phyloP scores from a whole-genome alignment of 2,888 invertebrate genomes.

The Eretmocerus hayati region DNA sequence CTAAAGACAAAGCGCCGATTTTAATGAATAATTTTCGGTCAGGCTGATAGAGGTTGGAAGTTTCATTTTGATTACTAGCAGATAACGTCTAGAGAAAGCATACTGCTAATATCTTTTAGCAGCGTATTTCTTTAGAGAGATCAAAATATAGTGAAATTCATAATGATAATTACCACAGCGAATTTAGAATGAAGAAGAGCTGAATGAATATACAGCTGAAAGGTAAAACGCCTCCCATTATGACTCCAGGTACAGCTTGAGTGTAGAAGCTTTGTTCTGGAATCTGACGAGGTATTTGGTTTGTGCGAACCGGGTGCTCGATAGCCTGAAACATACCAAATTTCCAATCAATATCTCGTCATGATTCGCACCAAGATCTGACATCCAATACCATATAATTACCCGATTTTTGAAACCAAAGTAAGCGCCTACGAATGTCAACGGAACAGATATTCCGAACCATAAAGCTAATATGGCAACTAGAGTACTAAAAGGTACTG shows the following conservation, averaged over 20 bases:
- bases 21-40: too few relatives aligned
- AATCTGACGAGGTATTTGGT: conserved; percentile 97
- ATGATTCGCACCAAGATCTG: too few relatives aligned
- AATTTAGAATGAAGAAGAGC: conserved; percentile 97
- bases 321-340: conserved; percentile 61
- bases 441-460: conserved; percentile 97
- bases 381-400: conserved; percentile 37
- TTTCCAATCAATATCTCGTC: neutral
- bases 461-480: conserved; percentile 90
- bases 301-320: conserved; percentile 96
- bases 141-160: too few relatives aligned
- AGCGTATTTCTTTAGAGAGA: too few relatives aligned
- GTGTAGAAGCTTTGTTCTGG: conserved; percentile 99
- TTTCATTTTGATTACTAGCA: too few relatives aligned
- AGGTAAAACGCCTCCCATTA: conserved; percentile 98
- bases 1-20: too few relatives aligned
- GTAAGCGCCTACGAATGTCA: conserved; percentile 96
- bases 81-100: too few relatives aligned
- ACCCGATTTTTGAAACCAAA: conserved; percentile 97
- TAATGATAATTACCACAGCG: conserved; percentile 71
- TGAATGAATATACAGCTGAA: conserved; percentile 99
- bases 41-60: too few relatives aligned
- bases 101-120: too few relatives aligned
- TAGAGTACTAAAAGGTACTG: conserved; percentile 94
- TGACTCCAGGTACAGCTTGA: conserved; percentile 85